A percentile compares a stretch with the other conserved stretches of the same genome.
Evolutionary conservation across 2,797 vertebrate species (phyloP).

Genomic region (Threskiornis aethiopicus): DNA sequence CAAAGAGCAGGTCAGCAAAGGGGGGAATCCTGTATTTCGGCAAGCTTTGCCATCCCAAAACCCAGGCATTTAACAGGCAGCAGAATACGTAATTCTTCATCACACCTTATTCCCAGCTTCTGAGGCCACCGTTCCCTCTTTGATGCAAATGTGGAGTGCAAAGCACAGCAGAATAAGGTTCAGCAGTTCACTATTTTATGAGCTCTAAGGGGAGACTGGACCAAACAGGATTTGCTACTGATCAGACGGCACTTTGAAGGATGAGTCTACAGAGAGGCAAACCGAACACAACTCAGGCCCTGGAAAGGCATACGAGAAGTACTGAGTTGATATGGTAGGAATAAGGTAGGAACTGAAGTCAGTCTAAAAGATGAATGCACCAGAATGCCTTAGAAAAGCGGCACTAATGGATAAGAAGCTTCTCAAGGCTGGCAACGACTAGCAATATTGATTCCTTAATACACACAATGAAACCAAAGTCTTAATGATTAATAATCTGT

Average conservation of each 20-base stretch:
- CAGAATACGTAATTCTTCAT: not conserved
- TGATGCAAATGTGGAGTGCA: not conserved
- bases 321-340: not conserved
- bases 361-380: not conserved
- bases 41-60: not conserved
- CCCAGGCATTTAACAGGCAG: not conserved
- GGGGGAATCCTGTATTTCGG: not conserved
- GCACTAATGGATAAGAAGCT: constrained; percentile 6
- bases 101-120: not conserved
- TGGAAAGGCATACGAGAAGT: not conserved
- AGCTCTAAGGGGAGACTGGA: not conserved
- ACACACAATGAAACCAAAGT: constrained; percentile 4
- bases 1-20: not conserved
- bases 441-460: constrained; percentile 22
- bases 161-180: not conserved
- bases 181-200: not conserved
- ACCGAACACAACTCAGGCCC: not conserved
- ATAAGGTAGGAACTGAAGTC: not conserved
- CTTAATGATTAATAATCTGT: constrained; percentile 47
- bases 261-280: not conserved
- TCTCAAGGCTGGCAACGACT: not conserved
- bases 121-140: not conserved
- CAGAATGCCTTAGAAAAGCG: not conserved
- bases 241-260: not conserved
- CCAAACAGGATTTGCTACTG: not conserved